Base-by-base conservation (phyloP, 2,797 vertebrate species). In the Malacoraja senta region DNA sequence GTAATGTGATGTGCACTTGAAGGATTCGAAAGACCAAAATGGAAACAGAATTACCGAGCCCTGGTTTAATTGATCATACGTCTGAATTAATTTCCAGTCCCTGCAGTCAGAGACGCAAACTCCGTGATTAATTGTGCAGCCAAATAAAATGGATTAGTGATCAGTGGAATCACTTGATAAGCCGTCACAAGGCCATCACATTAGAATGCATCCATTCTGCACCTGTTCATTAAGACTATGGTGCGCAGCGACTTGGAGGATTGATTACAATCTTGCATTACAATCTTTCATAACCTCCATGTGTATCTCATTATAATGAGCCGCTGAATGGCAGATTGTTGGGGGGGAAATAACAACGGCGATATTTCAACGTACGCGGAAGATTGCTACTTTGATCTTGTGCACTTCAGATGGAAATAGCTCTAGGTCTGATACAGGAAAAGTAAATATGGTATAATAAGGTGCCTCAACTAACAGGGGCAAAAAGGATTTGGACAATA, bases 61-160 rank as follows among this genome's bases (percentile, higher is more conserved):
- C 94, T 94, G 93, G 93, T 84, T 94, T 93, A 88, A 94, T 13
- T 95, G 94, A 94, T 94, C 94, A 94, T 94, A 93, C 93, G 95
- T 96, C 95, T 95, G 94, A 96, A 95, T 95, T 96, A 95, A 96
- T 96, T 95, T 95, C 94, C 95, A 94, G 95, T 93, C 95, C 94
- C 93, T 95, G 95, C 95, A 94, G 93, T 94, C 94, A 68, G 95
- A 95, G 94, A 96, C 95, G 94, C 94, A 95, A 95, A 95, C 95
- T 96, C 93, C 95, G 94, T 95, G 95, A 97, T 95, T 96, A 96
- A 96, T 96, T 96, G 96, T 95, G 95, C 95, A 96, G 95, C 95
- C 95, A 96, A 24, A 96, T 96, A 94, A 95, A 96, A 96, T 94
- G 95, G 96, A 97, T 96, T 97, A 96, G 95, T 93, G 95, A 97